These are phyloP conservation scores for Lissonota sp. DNA, from an alignment of 2,888 invertebrate genomes.

Conservation along the genomic window DNA sequence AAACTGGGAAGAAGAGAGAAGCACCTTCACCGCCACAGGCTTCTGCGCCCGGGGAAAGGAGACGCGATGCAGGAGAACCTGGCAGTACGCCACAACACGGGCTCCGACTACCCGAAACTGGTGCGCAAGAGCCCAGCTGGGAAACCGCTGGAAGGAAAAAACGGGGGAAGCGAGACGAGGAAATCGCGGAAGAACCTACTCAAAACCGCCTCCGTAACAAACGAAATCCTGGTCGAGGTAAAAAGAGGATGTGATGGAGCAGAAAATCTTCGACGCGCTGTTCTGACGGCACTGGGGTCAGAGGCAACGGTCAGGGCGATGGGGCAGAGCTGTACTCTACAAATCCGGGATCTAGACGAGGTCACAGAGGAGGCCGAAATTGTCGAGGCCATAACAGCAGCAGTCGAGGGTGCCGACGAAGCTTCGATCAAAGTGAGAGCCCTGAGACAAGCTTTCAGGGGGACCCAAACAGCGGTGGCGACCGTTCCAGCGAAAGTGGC, in stretches of 20 bases:
- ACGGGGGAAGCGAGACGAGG: not conserved
- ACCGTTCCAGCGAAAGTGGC: not conserved
- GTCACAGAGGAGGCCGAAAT: slow-evolving; percentile 8
- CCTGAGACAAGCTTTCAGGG: not conserved
- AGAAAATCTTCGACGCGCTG: slow-evolving; percentile 1
- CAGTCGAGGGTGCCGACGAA: not conserved
- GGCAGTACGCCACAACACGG: not conserved
- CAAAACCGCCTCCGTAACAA: not conserved
- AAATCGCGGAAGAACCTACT: not conserved
- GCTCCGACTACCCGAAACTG: not conserved
- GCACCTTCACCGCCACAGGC: not conserved
- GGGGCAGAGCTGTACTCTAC: slow-evolving; percentile 11
- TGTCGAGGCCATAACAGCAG: not conserved
- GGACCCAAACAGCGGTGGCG: slow-evolving; percentile 28
- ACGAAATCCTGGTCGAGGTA: slow-evolving; percentile 19
- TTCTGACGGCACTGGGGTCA: not conserved
- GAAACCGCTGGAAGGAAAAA: slow-evolving; percentile 1
- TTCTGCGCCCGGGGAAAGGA: not conserved
- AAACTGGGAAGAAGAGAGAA: not conserved
- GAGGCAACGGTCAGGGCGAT: slow-evolving; percentile 1
- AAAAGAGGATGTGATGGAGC: slow-evolving; percentile 11
- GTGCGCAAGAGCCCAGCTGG: not conserved
- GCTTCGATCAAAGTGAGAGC: not conserved
- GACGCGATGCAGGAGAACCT: not conserved
- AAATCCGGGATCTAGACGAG: slow-evolving; percentile 28